Evolutionary conservation across 2,113 vertebrate species (phyloP), one percentile per base, ranked within the genome.

Genomic region (Dasypus novemcinctus): DNA sequence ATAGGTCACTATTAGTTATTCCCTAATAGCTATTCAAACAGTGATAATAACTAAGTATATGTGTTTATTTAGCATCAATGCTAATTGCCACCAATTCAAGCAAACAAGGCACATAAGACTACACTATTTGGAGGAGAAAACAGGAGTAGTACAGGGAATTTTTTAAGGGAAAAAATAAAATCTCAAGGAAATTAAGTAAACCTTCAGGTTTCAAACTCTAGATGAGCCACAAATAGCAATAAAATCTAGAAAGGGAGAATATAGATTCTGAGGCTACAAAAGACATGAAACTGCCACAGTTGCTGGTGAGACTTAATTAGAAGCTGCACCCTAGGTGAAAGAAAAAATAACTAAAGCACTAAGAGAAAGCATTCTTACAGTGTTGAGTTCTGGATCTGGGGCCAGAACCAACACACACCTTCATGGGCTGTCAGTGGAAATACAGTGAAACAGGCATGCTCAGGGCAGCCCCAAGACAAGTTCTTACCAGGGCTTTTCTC

Each of bases 281-380:
- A 96, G 90, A 17, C 57, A 87, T 49, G 21, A 54, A 93, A 64
- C 36, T 87, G 71, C 91, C 78, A 63, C 5, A 38, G 59, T 21
- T 95, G 13, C 71, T 95, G 71, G 64, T n/a, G 23, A 96, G 87
- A 91, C 20, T 90, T 91, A 91, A 93, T 93, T 84, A 93, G 90
- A 97, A 95, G 91, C 25, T 80, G 33, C 17, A 91, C 36, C 20
- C 52, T 76, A 75, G 27, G 59, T 93, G 36, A 91, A 87, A 96
- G 87, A 75, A 93, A 87, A 91, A 88, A 72, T 79, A 83, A 86
- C 71, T 52, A 63, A 93, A 93, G 68, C 59, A 71, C 59, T 84
- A 68, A 84, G 43, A 43, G 52, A 76, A 94, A 88, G 66, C 64
- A 38, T 91, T 84, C 71, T 94, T 80, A 80, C 41, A 75, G 36